Conservation (phyloP, 2,113 vertebrate species). For the Aleadryas rufinucha region DNA sequence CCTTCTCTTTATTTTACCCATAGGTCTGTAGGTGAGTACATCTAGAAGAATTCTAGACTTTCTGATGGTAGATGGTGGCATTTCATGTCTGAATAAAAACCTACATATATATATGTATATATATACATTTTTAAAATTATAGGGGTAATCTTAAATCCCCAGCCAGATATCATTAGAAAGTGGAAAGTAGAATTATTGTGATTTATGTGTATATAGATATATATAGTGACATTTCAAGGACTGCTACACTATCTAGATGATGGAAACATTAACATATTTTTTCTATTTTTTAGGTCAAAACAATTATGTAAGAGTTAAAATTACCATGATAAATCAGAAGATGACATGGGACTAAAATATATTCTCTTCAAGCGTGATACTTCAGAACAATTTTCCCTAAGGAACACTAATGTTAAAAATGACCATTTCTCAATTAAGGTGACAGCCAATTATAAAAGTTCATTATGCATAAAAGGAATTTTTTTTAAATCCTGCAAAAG, state of each 20-base stretch:
- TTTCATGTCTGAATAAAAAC: not conserved
- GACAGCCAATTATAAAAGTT: not conserved
- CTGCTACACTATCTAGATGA: not conserved
- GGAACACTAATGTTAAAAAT: not conserved
- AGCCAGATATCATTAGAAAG: not conserved
- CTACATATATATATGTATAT: no score
- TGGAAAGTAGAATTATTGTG: not conserved
- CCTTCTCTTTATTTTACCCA: not conserved
- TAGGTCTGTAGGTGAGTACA: not conserved
- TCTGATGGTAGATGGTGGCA: fast-evolving
- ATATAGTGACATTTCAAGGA: not conserved
- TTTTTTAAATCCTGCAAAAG: not conserved
- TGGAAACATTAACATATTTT: not conserved
- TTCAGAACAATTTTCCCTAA: not conserved
- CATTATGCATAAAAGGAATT: not conserved
- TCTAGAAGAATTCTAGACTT: not conserved
- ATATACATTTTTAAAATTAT: not conserved
- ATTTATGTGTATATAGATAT: not conserved
- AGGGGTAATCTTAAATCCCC: not conserved
- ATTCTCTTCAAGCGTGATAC: not conserved
- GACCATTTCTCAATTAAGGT: not conserved
- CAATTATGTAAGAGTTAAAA: not conserved
- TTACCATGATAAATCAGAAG: not conserved
- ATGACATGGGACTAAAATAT: not conserved
- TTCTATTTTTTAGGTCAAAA: not conserved